Evolutionary conservation across 2,113 vertebrate species (phyloP).

Genomic region (Xyrauchen texanus): DNA sequence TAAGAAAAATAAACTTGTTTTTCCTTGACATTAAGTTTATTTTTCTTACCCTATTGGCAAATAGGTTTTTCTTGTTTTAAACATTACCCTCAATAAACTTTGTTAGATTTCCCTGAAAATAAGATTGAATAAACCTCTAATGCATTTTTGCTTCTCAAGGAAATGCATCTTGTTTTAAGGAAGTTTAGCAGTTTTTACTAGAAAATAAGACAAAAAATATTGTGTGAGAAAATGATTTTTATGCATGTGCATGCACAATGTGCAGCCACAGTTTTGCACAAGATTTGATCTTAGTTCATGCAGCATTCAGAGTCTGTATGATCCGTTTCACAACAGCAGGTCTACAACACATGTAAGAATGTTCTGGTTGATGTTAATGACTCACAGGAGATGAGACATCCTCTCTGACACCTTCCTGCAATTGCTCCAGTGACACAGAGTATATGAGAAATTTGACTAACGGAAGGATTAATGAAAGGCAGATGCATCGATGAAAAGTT

Average conservation of each 20-base stretch:
- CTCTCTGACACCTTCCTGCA: slow-evolving; percentile 28
- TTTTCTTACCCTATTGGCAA: too few species aligned
- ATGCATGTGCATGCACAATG: background rate
- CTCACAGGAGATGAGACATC: slow-evolving; percentile 35
- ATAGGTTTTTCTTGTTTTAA: too few species aligned
- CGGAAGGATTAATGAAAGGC: slow-evolving; percentile 35
- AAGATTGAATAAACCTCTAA: too few species aligned
- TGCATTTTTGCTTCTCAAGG: too few species aligned
- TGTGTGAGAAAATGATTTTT: too few species aligned
- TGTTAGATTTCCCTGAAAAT: too few species aligned
- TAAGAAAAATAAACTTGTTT: too few species aligned
- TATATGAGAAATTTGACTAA: slow-evolving; percentile 37
- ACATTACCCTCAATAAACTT: too few species aligned
- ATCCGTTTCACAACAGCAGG: background rate
- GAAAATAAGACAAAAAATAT: too few species aligned
- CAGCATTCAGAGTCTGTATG: background rate
- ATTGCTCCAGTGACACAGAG: slow-evolving; percentile 18
- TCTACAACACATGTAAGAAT: slow-evolving; percentile 21
- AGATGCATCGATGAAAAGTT: slow-evolving; percentile 36
- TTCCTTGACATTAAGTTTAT: too few species aligned
- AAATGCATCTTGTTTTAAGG: too few species aligned
- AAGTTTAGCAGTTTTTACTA: too few species aligned
- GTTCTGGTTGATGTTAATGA: slow-evolving; percentile 28
- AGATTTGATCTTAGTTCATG: background rate
- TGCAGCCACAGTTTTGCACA: background rate